Evolutionary conservation across 2,888 invertebrate genomes (phyloP).

Genomic region (Catocala sponsa): DNA sequence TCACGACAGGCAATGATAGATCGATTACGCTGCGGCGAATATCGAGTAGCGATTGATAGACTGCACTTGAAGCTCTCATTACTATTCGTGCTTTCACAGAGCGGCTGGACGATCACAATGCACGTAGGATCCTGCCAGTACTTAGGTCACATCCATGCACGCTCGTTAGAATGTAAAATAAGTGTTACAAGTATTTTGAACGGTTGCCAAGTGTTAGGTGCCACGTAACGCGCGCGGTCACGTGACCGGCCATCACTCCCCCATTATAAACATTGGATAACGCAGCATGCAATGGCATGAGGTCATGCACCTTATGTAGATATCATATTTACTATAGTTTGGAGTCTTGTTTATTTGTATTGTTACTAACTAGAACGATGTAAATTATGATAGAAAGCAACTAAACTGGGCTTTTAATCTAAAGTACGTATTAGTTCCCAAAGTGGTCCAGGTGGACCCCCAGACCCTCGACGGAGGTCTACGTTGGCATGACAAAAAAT

Average conservation of each 20-base stretch:
- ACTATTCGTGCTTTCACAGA: conserved; percentile 59
- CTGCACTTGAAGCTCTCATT: conserved; percentile 52
- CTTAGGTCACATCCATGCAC: conserved; percentile 71
- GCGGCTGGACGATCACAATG: conserved; percentile 53
- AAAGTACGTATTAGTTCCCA: too few relatives aligned
- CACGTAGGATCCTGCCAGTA: conserved; percentile 70
- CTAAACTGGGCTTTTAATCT: too few relatives aligned
- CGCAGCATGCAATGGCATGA: conserved; percentile 63
- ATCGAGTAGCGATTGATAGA: conserved; percentile 21
- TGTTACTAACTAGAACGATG: too few relatives aligned
- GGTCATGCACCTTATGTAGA: conserved; percentile 77
- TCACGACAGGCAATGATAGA: conserved; percentile 13
- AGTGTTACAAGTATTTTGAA: conserved; percentile 74
- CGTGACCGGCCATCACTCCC: conserved; percentile 67
- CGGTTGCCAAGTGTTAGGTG: conserved; percentile 73
- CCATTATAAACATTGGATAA: conserved; percentile 81
- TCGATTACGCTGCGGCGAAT: conserved; percentile 7
- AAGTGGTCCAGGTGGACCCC: too few relatives aligned
- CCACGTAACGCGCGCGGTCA: conserved; percentile 67
- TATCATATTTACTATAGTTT: conserved; percentile 57
- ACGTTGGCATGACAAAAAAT: too few relatives aligned
- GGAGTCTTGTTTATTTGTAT: too few relatives aligned
- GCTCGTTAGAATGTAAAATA: conserved; percentile 75
- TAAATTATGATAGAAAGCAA: too few relatives aligned
- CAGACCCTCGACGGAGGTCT: too few relatives aligned